Evolutionary conservation across 2,888 invertebrate species (phyloP).

Genomic region (Polymixis flavicincta): DNA sequence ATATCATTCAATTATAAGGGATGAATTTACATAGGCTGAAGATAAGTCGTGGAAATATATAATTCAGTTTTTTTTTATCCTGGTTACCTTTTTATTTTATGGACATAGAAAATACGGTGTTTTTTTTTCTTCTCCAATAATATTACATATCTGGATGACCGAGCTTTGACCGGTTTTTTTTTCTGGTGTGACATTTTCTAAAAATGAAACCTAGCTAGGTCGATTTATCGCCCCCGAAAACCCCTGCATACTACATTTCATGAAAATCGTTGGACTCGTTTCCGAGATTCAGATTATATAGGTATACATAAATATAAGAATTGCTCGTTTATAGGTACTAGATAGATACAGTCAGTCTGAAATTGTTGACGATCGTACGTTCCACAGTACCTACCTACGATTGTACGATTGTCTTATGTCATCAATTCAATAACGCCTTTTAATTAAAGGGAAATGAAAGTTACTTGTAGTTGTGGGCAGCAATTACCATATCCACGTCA

Average conservation of each 20-base stretch:
- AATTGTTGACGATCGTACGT: not conserved
- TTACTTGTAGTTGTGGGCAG: not conserved
- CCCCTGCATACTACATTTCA: no score
- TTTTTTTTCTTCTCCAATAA: not conserved
- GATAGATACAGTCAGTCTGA: not conserved
- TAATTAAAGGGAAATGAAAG: not conserved
- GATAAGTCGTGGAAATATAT: slow-evolving; percentile 36
- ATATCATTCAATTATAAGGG: slow-evolving; percentile 61
- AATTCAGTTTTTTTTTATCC: slow-evolving; percentile 28
- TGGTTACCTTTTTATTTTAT: not conserved
- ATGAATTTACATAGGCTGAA: slow-evolving; percentile 47
- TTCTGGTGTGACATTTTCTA: no score
- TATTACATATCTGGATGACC: no score
- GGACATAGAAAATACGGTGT: not conserved
- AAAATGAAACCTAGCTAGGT: no score
- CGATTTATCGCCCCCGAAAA: no score
- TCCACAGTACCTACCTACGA: no score
- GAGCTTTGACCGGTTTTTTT: no score
- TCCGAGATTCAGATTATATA: no score
- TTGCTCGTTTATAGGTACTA: no score
- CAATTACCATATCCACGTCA: not conserved
- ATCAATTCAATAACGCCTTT: not conserved
- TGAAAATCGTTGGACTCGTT: no score
- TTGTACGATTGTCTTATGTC: not conserved
- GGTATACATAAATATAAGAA: no score